Conservation (phyloP, 2,888 invertebrate genomes). For the Zhuqinia jingwanae region DNA sequence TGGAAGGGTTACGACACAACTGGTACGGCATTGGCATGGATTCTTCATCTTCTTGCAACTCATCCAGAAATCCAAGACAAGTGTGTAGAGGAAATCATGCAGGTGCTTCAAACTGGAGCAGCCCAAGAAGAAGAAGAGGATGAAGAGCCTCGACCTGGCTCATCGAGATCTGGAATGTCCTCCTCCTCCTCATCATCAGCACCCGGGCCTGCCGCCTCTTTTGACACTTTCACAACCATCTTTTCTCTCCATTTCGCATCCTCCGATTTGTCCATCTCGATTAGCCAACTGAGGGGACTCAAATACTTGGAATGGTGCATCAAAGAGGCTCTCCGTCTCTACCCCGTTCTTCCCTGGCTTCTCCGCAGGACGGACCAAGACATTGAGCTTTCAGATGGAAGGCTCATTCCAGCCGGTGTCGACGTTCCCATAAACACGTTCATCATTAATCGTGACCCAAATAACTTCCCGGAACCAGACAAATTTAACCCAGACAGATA, state of each 20-base stretch:
- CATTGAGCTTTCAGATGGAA: constrained; percentile 17
- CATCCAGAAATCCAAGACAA: constrained; percentile 51
- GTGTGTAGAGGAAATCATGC: background rate
- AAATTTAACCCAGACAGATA: constrained; percentile 24
- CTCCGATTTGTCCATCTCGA: background rate
- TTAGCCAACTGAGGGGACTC: constrained; percentile 2
- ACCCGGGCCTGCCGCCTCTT: background rate
- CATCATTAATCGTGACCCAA: constrained; percentile 38
- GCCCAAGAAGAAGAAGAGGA: background rate
- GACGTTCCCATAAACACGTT: constrained; percentile 50
- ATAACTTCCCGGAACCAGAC: constrained; percentile 8
- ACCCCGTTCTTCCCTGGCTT: constrained; percentile 41
- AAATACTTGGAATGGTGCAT: constrained; percentile 46
- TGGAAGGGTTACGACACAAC: constrained; percentile 54
- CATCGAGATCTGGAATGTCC: too few species aligned
- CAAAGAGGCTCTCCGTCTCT: constrained; percentile 45
- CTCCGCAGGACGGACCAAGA: constrained; percentile 40
- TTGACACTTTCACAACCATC: background rate
- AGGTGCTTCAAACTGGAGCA: background rate
- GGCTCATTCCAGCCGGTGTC: constrained; percentile 19
- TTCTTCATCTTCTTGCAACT: constrained; percentile 37
- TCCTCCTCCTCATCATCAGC: constrained; percentile 1
- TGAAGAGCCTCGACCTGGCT: background rate
- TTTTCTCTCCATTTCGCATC: background rate
- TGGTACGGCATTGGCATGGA: constrained; percentile 32